Conservation (phyloP, 2,888 invertebrate species). For the Tiphia femorata region DNA sequence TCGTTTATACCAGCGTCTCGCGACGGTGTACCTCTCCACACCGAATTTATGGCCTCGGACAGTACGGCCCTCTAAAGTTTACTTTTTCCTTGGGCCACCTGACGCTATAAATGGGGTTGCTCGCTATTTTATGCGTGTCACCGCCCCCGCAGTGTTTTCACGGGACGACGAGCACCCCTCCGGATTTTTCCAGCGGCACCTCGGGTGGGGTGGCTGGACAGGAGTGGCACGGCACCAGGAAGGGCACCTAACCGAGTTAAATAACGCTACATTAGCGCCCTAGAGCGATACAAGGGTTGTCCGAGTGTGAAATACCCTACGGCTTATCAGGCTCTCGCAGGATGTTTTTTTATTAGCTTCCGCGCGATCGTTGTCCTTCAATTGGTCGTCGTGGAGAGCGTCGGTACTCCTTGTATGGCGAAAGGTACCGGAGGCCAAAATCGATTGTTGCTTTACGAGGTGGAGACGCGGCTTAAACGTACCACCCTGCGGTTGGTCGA, state of each 20-base stretch:
- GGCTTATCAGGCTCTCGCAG: slow-evolving; percentile 66
- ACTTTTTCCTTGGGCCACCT: too few species aligned
- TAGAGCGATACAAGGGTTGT: slow-evolving; percentile 58
- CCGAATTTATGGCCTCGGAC: too few species aligned
- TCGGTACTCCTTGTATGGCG: neutral
- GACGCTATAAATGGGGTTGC: slow-evolving; percentile 35
- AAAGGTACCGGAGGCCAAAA: neutral
- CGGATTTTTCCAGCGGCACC: slow-evolving; percentile 42
- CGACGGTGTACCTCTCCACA: too few species aligned
- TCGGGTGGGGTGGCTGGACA: slow-evolving; percentile 14
- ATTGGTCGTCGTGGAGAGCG: neutral
- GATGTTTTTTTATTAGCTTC: slow-evolving; percentile 59
- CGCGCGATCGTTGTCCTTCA: neutral
- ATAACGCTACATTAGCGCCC: slow-evolving; percentile 67
- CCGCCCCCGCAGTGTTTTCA: slow-evolving; percentile 66
- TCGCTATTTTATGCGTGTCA: slow-evolving; percentile 62
- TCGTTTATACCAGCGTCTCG: too few species aligned
- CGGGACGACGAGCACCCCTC: slow-evolving; percentile 64
- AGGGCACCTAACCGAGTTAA: slow-evolving; percentile 65
- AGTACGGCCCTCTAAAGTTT: too few species aligned
- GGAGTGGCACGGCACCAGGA: too few species aligned
- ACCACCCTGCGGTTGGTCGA: too few species aligned
- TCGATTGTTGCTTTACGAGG: too few species aligned
- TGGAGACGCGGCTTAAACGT: too few species aligned
- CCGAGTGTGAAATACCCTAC: slow-evolving; percentile 68